Evolutionary conservation across 2,888 invertebrate species (phyloP).

Genomic region (Eretmocerus hayati): DNA sequence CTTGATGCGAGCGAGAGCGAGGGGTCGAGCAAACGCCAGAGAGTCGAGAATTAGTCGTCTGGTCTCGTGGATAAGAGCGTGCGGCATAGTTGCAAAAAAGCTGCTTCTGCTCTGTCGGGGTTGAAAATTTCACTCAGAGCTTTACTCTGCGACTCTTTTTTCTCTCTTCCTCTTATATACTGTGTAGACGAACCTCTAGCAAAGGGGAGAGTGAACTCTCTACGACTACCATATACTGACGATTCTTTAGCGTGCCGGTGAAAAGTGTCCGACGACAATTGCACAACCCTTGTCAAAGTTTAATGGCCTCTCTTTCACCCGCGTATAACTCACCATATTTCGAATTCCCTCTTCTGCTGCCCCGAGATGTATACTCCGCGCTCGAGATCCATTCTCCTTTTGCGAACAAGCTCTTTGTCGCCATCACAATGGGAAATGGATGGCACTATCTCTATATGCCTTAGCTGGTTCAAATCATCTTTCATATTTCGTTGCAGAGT

Average conservation of each 20-base stretch:
- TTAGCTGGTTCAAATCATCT: too few relatives aligned
- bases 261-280: slow-evolving; percentile 19
- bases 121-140: slow-evolving; percentile 19
- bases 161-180: too few relatives aligned
- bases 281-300: slow-evolving; percentile 17
- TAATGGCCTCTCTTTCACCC: slow-evolving; percentile 12
- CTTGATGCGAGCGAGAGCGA: neutral
- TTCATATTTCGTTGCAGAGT: too few relatives aligned
- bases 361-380: slow-evolving; percentile 1
- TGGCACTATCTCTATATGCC: too few relatives aligned
- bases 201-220: too few relatives aligned
- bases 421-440: too few relatives aligned
- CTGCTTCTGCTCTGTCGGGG: slow-evolving; percentile 6
- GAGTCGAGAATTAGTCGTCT: slow-evolving; percentile 14
- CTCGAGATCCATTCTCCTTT: neutral
- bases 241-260: slow-evolving; percentile 4
- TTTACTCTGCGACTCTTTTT: slow-evolving; percentile 16
- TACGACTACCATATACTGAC: too few relatives aligned
- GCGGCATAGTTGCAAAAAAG: slow-evolving; percentile 3
- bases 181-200: too few relatives aligned
- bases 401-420: slow-evolving; percentile 4
- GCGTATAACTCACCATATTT: slow-evolving; percentile 8
- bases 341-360: slow-evolving; percentile 1
- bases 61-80: slow-evolving; percentile 9
- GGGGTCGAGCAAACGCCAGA: neutral